Conservation (phyloP, 2,888 invertebrate genomes). For the Pollenia amentaria region DNA sequence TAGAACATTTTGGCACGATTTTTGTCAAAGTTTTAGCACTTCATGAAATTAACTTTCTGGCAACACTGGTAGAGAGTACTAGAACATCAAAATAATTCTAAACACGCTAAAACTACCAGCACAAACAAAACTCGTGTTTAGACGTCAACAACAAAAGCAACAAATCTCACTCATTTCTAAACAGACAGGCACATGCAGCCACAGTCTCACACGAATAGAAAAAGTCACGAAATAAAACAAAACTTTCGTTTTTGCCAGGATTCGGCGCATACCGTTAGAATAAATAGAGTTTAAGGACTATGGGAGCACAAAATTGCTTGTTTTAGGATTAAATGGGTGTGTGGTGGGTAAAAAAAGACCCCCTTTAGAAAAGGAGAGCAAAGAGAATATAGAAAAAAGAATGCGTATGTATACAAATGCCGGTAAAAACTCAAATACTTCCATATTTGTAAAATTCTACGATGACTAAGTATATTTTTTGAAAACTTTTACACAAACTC, state of each 20-base stretch:
- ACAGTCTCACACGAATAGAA: slow-evolving; percentile 5
- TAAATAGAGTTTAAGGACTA: background rate
- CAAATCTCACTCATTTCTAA: slow-evolving; percentile 59
- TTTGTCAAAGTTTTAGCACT: no score
- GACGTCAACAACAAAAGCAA: slow-evolving; percentile 19
- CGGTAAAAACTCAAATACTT: slow-evolving; percentile 58
- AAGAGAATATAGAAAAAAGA: slow-evolving; percentile 47
- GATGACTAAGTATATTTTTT: slow-evolving; percentile 21
- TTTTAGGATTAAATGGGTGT: background rate
- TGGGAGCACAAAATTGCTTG: background rate
- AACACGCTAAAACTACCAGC: slow-evolving; percentile 27
- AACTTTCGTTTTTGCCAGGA: slow-evolving; percentile 76
- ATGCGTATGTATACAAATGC: slow-evolving; percentile 52
- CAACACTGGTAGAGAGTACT: background rate
- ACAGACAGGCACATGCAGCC: background rate
- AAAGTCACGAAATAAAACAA: slow-evolving; percentile 1
- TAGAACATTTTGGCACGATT: no score
- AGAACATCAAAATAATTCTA: slow-evolving; percentile 50
- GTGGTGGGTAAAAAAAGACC: background rate
- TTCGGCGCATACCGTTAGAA: slow-evolving; percentile 75
- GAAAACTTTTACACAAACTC: background rate
- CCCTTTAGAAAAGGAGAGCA: background rate
- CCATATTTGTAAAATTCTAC: slow-evolving; percentile 33
- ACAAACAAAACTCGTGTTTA: slow-evolving; percentile 2
- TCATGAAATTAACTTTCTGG: no score